Percentiles rank a stretch among this genome's conserved stretches.
These are phyloP conservation scores for Siniperca scherzeri DNA, from an alignment of 2,797 vertebrate genomes.

Conservation along the genomic window DNA sequence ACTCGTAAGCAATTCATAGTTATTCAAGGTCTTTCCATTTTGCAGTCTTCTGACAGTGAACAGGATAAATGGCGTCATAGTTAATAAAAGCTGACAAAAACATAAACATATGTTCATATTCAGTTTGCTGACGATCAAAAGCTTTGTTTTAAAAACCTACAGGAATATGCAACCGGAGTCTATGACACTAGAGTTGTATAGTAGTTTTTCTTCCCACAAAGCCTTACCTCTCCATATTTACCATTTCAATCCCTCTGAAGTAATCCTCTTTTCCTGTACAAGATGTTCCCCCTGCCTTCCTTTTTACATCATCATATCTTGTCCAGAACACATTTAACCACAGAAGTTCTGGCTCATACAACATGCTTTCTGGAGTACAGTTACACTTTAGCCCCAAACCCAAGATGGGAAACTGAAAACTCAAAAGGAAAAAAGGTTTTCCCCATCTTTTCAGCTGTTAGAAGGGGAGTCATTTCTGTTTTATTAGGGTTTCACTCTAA, in stretches of 20 bases:
- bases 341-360: conserved; percentile 5
- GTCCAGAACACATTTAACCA: conserved; percentile 22
- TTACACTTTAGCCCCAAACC: conserved; percentile 7
- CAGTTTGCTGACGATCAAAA: background rate
- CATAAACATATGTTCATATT: background rate
- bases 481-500: background rate
- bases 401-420: background rate
- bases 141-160: conserved; percentile 1
- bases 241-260: conserved; percentile 4
- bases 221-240: conserved; percentile 30
- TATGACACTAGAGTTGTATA: background rate
- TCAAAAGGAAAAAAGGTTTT: background rate
- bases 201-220: background rate
- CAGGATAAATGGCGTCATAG: background rate
- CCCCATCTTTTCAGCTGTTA: background rate
- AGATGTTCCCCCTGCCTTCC: conserved; percentile 10
- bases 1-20: background rate
- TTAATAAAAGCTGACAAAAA: conserved; percentile 10
- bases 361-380: background rate
- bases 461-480: background rate
- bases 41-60: background rate
- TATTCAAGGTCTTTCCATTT: conserved; percentile 2
- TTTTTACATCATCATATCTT: conserved; percentile 12
- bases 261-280: conserved; percentile 31
- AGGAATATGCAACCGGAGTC: background rate